phyloP scores from a whole-genome alignment of 2,113 vertebrate species.

The Phalacrocorax brasilianus region DNA sequence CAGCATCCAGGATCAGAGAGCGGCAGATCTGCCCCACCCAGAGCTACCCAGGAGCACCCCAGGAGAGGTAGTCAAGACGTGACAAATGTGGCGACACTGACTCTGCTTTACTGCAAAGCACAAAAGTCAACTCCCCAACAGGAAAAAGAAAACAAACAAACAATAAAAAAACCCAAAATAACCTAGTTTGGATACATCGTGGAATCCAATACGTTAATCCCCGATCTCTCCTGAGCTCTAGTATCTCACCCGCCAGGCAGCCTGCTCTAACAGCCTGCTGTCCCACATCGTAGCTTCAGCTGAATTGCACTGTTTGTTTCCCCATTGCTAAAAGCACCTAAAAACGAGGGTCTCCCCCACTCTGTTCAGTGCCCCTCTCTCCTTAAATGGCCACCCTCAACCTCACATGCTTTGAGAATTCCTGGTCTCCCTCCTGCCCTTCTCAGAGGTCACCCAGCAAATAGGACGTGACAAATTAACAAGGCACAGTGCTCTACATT shows the following conservation, averaged over 20 bases:
- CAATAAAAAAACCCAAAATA: background rate
- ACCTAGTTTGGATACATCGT: accelerated
- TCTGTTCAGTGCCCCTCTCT: background rate
- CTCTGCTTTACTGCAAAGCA: background rate
- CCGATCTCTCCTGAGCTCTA: background rate
- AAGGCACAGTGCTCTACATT: slow-evolving; percentile 51
- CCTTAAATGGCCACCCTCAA: background rate
- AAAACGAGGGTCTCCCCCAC: background rate
- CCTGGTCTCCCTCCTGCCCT: background rate
- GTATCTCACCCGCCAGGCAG: background rate
- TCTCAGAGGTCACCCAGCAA: background rate
- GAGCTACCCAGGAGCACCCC: background rate
- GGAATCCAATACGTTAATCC: background rate
- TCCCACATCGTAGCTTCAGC: background rate
- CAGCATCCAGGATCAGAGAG: background rate
- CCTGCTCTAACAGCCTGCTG: background rate
- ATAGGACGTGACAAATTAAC: accelerated
- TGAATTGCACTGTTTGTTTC: accelerated
- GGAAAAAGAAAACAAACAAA: background rate
- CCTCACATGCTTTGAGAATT: background rate
- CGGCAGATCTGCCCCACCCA: background rate
- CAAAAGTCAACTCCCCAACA: background rate
- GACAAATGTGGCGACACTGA: accelerated
- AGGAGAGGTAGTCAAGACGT: slow-evolving; percentile 55
- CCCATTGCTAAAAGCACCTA: background rate